Percentiles rank a stretch among this genome's conserved stretches.
These are phyloP conservation scores for Meles meles DNA, from an alignment of 2,113 vertebrate genomes.

Conservation along the genomic window DNA sequence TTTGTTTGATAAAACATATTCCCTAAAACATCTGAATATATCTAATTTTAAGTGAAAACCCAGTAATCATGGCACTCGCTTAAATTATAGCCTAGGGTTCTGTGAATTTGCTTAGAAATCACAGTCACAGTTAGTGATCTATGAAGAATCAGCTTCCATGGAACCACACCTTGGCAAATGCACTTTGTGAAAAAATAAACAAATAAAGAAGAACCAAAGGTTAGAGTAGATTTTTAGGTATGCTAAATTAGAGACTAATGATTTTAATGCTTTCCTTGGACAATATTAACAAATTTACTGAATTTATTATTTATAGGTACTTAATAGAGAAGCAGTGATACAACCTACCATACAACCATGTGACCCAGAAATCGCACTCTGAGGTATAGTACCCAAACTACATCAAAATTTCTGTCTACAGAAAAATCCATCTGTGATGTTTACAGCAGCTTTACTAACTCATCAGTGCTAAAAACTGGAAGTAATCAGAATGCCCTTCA, in stretches of 20 bases:
- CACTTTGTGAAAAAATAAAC: not conserved
- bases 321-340: not conserved
- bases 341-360: not conserved
- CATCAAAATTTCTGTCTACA: not conserved
- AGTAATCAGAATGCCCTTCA: not conserved
- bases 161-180: not conserved
- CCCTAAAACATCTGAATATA: not conserved
- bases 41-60: slow-evolving; percentile 3
- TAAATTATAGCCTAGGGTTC: not conserved
- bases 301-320: not conserved
- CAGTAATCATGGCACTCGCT: not conserved
- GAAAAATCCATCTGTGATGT: not conserved
- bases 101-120: not conserved
- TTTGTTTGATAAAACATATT: slow-evolving; percentile 28
- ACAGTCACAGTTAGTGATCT: not conserved
- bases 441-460: not conserved
- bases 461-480: not conserved
- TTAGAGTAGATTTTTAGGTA: not conserved
- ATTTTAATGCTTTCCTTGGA: not conserved
- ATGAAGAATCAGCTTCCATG: slow-evolving; percentile 18
- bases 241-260: slow-evolving; percentile 18
- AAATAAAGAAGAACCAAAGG: not conserved
- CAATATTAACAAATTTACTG: not conserved
- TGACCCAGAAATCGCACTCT: not conserved
- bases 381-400: not conserved